Conservation (phyloP, 1,140 invertebrate genomes). For the Tetragonula clypearis region DNA sequence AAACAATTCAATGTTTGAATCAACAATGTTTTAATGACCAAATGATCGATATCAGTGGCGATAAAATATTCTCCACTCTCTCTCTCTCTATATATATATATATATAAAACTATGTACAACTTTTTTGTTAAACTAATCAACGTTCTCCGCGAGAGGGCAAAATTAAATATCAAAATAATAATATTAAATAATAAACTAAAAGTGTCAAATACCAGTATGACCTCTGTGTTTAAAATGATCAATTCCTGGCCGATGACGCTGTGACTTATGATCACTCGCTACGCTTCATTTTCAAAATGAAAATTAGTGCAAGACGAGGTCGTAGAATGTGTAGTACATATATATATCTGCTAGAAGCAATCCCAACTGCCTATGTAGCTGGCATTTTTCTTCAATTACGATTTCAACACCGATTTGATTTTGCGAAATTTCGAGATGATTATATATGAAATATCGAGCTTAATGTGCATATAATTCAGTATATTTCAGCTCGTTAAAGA, state of each 20-base stretch:
- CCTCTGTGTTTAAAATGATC: not conserved
- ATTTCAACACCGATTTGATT: not conserved
- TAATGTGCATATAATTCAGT: not conserved
- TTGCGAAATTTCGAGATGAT: slow-evolving; percentile 7
- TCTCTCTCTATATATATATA: no score
- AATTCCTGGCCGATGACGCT: not conserved
- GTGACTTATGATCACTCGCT: not conserved
- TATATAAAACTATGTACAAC: not conserved
- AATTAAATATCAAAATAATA: not conserved
- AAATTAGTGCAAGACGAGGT: slow-evolving; percentile 11
- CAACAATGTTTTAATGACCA: no score
- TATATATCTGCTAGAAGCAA: not conserved
- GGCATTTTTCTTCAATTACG: not conserved
- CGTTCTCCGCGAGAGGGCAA: not conserved
- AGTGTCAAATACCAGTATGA: not conserved
- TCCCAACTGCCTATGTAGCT: not conserved
- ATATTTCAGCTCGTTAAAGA: not conserved
- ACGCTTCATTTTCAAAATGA: slow-evolving; percentile 20
- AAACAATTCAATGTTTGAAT: no score
- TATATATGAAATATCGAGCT: not conserved
- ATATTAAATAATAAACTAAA: not conserved
- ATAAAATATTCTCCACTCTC: not conserved
- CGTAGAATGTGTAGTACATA: not conserved
- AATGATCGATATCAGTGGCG: no score
- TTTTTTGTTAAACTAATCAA: not conserved